These are phyloP conservation scores for Centropus unirufus DNA, from an alignment of 2,113 vertebrate genomes.

Conservation along the genomic window DNA sequence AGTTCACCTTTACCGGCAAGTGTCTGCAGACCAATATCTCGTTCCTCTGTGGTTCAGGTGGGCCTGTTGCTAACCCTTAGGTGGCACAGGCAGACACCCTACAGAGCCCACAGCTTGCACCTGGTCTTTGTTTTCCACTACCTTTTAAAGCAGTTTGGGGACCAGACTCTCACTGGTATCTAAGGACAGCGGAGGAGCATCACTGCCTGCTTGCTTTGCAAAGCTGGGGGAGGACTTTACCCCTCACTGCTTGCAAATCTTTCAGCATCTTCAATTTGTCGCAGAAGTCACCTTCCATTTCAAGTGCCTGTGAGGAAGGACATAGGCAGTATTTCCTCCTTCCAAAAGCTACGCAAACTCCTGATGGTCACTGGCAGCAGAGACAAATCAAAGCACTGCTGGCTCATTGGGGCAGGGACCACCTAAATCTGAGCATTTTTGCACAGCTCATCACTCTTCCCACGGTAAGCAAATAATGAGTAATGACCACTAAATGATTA, in stretches of 20 bases:
- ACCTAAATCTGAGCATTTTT: not conserved
- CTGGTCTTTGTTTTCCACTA: not conserved
- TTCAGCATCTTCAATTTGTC: not conserved
- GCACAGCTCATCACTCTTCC: not conserved
- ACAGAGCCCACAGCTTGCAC: not conserved
- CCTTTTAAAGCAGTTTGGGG: not conserved
- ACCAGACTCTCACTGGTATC: not conserved
- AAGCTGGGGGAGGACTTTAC: not conserved
- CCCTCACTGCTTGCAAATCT: not conserved
- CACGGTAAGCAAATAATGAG: not conserved
- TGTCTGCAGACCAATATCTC: not conserved
- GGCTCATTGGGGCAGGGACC: not conserved
- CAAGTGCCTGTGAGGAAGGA: not conserved
- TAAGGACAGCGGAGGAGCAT: not conserved
- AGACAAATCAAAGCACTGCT: not conserved
- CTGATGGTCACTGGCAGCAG: not conserved
- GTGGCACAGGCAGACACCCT: too few species aligned
- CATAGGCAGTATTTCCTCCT: not conserved
- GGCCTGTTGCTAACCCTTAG: not conserved
- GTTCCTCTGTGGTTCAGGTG: not conserved
- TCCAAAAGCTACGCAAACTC: not conserved
- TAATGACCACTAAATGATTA: conserved; percentile 15
- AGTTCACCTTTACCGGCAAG: not conserved
- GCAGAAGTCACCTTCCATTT: not conserved
- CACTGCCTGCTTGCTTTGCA: not conserved